Evolutionary conservation across 37 sponge, comb jelly and placozoan genomes (phyloP), one percentile per base, ranked within the genome.

Genomic region (Beroe ovata): DNA sequence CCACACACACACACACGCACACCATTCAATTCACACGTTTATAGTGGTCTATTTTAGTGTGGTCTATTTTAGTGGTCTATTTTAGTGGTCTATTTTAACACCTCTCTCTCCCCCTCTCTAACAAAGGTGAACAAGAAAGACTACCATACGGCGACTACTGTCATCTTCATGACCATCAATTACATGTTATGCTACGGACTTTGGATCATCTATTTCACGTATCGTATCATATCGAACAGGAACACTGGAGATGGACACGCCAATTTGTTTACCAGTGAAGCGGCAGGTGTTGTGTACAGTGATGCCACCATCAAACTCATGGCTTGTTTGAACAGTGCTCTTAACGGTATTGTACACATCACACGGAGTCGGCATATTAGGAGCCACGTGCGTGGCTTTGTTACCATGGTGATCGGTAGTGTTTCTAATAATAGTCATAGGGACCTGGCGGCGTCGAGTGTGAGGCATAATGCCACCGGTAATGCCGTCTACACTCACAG

Each of bases 181-280:
- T 69, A 69, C 71, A 69, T 69, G 3, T 8, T 69, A 33, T 69
- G 71, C 38, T 69, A 69, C 71, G 71, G 71, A 69, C 38, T 69
- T 3, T 69, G 71, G 71, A 69, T 69, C 38, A 35, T 69, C 18
- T 69, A 69, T 21, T 69, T 69, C 38, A 34, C 25, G 8, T 16
- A 29, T 8, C 36, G 71, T 6, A 35, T 35, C 4, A 25, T 14
- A 16, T 36, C 35, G 38, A 19, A 1, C 38, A 62, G 29, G 8
- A 28, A 8, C 3, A 6, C 23, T 4, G 63, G 29, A 62, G 63
- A 23, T 4, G 20, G 6, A 23, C 63, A 6, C 63, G 63, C 8
- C 23, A 29, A 25, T 1, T 8, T 19, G 20, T 69, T 69, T 38
- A 69, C 20, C 36, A 25, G 3, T 1, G 25, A 34, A 8, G 19